Evolutionary conservation across 1,140 invertebrate species (phyloP).

Genomic region (Aphaenogaster floridana): DNA sequence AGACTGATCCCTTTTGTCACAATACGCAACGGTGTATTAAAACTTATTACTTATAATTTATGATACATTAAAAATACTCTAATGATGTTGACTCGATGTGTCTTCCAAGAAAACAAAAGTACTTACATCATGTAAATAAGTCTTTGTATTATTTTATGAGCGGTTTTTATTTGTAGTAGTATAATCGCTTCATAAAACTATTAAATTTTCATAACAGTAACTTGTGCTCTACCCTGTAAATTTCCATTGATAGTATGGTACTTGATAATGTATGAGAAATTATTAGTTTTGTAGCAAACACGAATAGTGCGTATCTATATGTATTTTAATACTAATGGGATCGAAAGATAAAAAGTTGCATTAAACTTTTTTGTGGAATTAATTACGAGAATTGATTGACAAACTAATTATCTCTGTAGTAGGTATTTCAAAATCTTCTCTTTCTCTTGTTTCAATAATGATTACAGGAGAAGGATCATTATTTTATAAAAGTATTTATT

Average conservation of each 20-base stretch:
- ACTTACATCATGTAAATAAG: slow-evolving; percentile 38
- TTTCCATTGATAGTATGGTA: slow-evolving; percentile 45
- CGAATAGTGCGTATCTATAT: slow-evolving; percentile 8
- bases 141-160: slow-evolving; percentile 32
- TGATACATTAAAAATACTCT: slow-evolving; percentile 42
- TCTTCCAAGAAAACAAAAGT: slow-evolving; percentile 36
- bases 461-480: slow-evolving; percentile 66
- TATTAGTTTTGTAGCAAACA: slow-evolving; percentile 35
- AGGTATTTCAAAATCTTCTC: background rate
- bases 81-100: slow-evolving; percentile 31
- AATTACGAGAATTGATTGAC: slow-evolving; percentile 3
- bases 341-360: slow-evolving; percentile 10
- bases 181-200: slow-evolving; percentile 44
- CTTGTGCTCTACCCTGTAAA: slow-evolving; percentile 53
- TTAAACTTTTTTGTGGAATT: background rate
- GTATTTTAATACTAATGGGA: slow-evolving; percentile 1
- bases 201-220: slow-evolving; percentile 42
- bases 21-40: slow-evolving; percentile 29
- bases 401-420: slow-evolving; percentile 1
- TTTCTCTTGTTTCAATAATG: slow-evolving; percentile 52
- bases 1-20: slow-evolving; percentile 34
- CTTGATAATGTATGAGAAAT: slow-evolving; percentile 29
- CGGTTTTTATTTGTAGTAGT: slow-evolving; percentile 23
- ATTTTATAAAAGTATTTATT: slow-evolving; percentile 79
- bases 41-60: slow-evolving; percentile 53